Conservation (phyloP, 1,140 invertebrate genomes). For the Drosophila burlai region DNA sequence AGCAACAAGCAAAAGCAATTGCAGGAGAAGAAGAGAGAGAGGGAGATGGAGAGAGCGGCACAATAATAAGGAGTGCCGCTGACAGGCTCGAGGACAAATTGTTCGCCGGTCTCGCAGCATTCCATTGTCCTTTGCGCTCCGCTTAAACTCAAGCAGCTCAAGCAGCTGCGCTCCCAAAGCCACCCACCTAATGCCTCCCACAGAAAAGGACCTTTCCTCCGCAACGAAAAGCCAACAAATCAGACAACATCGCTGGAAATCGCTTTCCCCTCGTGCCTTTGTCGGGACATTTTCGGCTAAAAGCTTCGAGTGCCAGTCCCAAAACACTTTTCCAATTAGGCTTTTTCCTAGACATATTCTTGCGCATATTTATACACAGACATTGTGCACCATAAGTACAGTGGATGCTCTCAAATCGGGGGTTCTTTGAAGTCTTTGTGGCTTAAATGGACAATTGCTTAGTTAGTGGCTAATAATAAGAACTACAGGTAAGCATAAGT, state of each 20-base stretch:
- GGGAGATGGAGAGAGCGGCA: constrained; percentile 20
- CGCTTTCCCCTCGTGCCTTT: constrained; percentile 54
- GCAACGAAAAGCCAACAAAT: constrained; percentile 68
- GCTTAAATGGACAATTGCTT: too few species aligned
- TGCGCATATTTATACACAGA: constrained; percentile 7
- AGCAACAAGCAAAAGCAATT: constrained; percentile 70
- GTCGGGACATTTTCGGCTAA: constrained; percentile 74
- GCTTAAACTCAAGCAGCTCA: constrained; percentile 60
- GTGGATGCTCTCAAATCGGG: not conserved
- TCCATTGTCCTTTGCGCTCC: constrained; percentile 48
- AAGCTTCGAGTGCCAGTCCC: constrained; percentile 76
- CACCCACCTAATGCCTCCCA: not conserved
- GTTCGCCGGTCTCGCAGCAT: constrained; percentile 57
- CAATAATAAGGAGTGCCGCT: constrained; percentile 46
- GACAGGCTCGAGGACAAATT: constrained; percentile 74
- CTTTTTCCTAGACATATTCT: constrained; percentile 52
- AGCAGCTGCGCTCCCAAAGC: constrained; percentile 42
- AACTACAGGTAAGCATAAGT: not conserved
- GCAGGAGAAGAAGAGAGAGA: constrained; percentile 48
- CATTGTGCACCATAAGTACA: constrained; percentile 10
- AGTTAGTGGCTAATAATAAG: not conserved
- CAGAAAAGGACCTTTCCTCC: constrained; percentile 2
- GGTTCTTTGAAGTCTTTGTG: not conserved
- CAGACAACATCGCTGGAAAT: constrained; percentile 60
- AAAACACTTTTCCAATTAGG: constrained; percentile 83